A percentile compares a stretch with the other conserved stretches of the same genome.
These are phyloP conservation scores for Alectoris magna DNA, from an alignment of 2,797 vertebrate species.

Conservation along the genomic window DNA sequence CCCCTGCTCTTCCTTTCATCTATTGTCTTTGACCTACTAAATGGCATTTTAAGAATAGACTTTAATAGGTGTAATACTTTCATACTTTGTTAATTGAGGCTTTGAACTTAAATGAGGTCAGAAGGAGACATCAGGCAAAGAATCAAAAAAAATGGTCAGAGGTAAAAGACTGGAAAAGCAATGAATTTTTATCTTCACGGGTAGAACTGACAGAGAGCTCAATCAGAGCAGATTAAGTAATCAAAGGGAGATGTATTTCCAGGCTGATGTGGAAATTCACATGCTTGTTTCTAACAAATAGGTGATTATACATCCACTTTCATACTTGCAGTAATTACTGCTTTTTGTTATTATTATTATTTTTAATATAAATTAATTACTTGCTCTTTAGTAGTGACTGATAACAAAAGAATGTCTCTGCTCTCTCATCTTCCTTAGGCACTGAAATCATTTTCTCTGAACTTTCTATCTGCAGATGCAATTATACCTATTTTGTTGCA, in stretches of 20 bases:
- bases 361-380: background rate
- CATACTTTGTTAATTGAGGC: background rate
- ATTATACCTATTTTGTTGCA: background rate
- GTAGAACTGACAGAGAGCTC: background rate
- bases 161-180: background rate
- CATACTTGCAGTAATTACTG: background rate
- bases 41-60: background rate
- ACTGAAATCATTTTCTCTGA: background rate
- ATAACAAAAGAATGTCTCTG: background rate
- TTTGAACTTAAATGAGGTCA: background rate
- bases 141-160: background rate
- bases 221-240: background rate
- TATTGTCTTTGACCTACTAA: background rate
- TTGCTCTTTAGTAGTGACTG: background rate
- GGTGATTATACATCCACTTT: background rate
- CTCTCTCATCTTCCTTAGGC: background rate
- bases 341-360: background rate
- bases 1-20: background rate
- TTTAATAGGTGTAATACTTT: background rate
- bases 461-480: background rate
- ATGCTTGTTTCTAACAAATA: background rate
- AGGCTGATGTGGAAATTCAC: background rate
- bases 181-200: background rate
- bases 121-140: background rate
- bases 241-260: background rate